phyloP scores from a whole-genome alignment of 2,888 invertebrate species.

The Theretra japonica region DNA sequence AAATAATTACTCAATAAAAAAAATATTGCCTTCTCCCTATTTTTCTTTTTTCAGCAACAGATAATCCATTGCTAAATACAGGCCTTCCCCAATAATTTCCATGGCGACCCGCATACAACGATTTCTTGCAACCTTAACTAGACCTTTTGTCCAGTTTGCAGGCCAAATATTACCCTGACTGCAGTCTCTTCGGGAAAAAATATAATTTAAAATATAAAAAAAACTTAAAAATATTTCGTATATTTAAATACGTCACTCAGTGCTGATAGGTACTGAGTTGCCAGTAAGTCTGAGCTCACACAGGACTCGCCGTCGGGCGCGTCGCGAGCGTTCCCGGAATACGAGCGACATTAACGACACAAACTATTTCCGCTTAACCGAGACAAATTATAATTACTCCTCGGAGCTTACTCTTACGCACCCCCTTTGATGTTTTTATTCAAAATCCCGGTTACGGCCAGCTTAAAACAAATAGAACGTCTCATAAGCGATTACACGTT shows the following conservation, averaged over 20 bases:
- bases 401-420: slow-evolving; percentile 75
- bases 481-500: slow-evolving; percentile 79
- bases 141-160: too few relatives aligned
- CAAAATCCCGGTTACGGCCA: slow-evolving; percentile 79
- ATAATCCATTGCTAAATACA: too few relatives aligned
- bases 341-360: slow-evolving; percentile 77
- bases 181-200: too few relatives aligned
- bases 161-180: too few relatives aligned
- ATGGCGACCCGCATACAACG: too few relatives aligned
- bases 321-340: slow-evolving; percentile 68
- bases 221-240: neutral
- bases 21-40: too few relatives aligned
- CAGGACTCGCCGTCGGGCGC: slow-evolving; percentile 44
- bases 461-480: slow-evolving; percentile 84
- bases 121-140: too few relatives aligned
- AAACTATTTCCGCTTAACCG: slow-evolving; percentile 83
- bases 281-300: slow-evolving; percentile 51
- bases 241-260: slow-evolving; percentile 2
- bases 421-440: slow-evolving; percentile 84
- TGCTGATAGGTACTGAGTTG: slow-evolving; percentile 37
- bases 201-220: too few relatives aligned
- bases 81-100: too few relatives aligned
- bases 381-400: slow-evolving; percentile 83
- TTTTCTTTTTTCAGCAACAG: too few relatives aligned
- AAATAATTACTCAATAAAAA: too few relatives aligned